Base-by-base conservation (phyloP, 1,140 invertebrate genomes). In the Drosophila simulans region DNA sequence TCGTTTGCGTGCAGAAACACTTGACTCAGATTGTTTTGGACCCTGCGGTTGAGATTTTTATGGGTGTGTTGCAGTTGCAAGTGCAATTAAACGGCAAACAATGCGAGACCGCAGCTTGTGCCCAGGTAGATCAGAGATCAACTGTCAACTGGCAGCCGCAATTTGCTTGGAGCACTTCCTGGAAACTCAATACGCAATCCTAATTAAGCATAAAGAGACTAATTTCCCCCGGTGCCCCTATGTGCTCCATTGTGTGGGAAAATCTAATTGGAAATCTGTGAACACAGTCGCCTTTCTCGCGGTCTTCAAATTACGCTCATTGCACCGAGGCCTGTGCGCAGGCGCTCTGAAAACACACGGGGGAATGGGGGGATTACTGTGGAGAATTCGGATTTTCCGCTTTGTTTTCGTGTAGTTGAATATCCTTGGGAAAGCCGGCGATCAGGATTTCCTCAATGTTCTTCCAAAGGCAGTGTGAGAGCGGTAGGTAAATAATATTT, bases 191-290 rank as follows among this genome's bases (percentile, higher is more conserved):
- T 56, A 63, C 60, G n/a, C 37, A 64, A 54, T 37, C 64, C 79
- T 88, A 88, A 88, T 86, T 86, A 86, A 68, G 83, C 83, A 82
- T 86, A 79, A 79, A 76, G 55, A 51, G 66, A 86, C 83, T 83
- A 86, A 86, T 88, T 86, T 86, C 52, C 46, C 42, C n/a, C 52
- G 20, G 58, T 49, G 51, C 25, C 39, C 15, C 59, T 53, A 46
- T 39, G n/a, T 4, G 17, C 42, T 3, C 27, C 51, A 39, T 55
- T 70, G 52, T 83, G 80, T 86, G 83, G 79, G 83, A 86, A 86
- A 82, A 62, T 88, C 83, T 60, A 82, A 88, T 86, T 88, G 83
- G 83, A 88, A 86, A 76, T 49, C 52, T 31, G 17, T 72, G 39
- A 62, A 22, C 46, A 2, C 35, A 43, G 39, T 43, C 64, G 60